phyloP scores from a whole-genome alignment of 2,797 vertebrate species.

The Falco concolor region DNA sequence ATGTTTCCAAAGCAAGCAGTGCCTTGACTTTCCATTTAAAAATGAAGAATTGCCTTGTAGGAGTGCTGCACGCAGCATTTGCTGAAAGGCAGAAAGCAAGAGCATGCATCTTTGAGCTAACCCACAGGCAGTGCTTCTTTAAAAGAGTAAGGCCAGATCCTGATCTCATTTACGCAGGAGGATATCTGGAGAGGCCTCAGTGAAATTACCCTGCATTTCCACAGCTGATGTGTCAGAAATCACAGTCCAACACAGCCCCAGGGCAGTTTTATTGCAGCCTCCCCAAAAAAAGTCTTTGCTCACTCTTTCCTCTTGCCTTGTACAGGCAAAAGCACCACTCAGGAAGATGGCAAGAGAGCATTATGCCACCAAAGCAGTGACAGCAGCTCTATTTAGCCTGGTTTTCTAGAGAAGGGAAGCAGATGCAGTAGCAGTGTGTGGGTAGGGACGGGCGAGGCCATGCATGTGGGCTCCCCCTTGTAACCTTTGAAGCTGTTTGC shows the following conservation, averaged over 20 bases:
- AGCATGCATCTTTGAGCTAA: not conserved
- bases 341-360: fast-evolving
- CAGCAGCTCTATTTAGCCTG: not conserved
- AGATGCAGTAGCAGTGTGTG: not conserved
- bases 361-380: not conserved
- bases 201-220: not conserved
- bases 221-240: not conserved
- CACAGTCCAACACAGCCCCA: not conserved
- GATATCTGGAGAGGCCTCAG: not conserved
- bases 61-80: not conserved
- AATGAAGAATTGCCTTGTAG: not conserved
- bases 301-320: not conserved
- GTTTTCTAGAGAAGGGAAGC: not conserved
- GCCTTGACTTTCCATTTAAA: not conserved
- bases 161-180: not conserved
- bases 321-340: not conserved
- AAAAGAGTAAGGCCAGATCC: not conserved
- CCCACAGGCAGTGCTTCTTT: not conserved
- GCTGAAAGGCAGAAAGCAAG: not conserved
- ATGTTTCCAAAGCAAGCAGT: not conserved
- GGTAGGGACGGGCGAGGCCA: not conserved
- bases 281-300: not conserved
- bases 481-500: not conserved
- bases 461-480: fast-evolving
- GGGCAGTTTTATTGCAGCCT: not conserved